Base-by-base conservation (phyloP, 2,113 vertebrate species). In the Pelusios castaneus region DNA sequence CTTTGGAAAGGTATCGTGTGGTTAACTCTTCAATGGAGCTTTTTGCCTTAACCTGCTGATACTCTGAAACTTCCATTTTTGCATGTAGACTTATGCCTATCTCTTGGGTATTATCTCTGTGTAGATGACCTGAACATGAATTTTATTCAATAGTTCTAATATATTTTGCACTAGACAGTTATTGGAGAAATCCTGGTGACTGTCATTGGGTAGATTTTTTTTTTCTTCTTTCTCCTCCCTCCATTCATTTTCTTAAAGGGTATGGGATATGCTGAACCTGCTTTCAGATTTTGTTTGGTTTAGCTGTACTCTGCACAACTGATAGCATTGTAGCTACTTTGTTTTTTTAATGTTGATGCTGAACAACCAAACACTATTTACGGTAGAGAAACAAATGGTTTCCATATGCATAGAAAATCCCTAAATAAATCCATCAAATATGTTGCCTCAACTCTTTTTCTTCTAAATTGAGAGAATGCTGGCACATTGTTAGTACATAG, bases 371-470 rank as follows among this genome's bases (percentile, higher is more conserved):
- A 95, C 90, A 92, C 94, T 87, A 92, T 97, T 96, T 89, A 86
- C 94, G 92, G 90, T 55, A 95, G 87, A 93, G 96, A 94, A 96
- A 96, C 87, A 97, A 97, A 97, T 95, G 0, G 87, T 96, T 97
- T 97, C 96, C 96, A 97, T 95, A 97, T 96, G 96, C 91, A 96
- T 80, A 63, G 31, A 95, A 95, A 97, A 97, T 96, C 96, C 95
- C 93, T 95, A 97, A 96, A 96, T 93, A 97, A 97, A 97, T 96
- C 91, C 90, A 94, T 94, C 95, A 96, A 88, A 82, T 93, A 85
- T 90, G 84, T 96, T 95, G 87, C 89, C 88, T 96, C 96, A 95
- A 95, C 91, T 87, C 56, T 94, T 95, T 97, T 89, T 92, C 89
- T 95, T 95, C 94, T 94, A 95, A 77, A 92, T 80, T 88, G 88